A percentile compares a stretch with the other conserved stretches of the same genome.
These are phyloP conservation scores for Aphidius ervi DNA, from an alignment of 1,140 invertebrate genomes.

Conservation along the genomic window DNA sequence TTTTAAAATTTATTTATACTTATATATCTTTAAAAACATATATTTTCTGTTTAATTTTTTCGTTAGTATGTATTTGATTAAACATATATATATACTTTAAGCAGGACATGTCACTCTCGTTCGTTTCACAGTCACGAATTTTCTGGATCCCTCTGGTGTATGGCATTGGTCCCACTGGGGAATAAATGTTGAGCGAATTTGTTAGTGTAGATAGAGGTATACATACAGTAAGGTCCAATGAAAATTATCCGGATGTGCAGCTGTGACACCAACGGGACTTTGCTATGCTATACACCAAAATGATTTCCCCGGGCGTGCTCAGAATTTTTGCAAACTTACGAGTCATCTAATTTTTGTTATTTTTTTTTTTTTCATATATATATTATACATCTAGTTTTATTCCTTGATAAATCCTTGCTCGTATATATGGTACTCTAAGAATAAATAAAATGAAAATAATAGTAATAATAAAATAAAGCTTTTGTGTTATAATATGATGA, in stretches of 20 bases:
- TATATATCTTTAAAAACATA: too few species aligned
- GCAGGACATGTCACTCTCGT: slow-evolving; percentile 18
- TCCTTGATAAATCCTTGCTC: too few species aligned
- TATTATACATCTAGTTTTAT: too few species aligned
- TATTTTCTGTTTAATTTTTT: slow-evolving; percentile 1
- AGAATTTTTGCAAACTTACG: slow-evolving; percentile 12
- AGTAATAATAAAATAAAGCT: too few species aligned
- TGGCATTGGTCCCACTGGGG: neutral
- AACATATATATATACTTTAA: slow-evolving; percentile 6
- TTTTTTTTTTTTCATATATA: neutral
- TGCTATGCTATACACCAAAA: slow-evolving; percentile 8
- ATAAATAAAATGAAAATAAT: too few species aligned
- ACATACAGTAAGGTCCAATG: slow-evolving; percentile 10
- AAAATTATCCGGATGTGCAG: slow-evolving; percentile 20
- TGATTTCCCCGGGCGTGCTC: slow-evolving; percentile 14
- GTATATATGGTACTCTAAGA: too few species aligned
- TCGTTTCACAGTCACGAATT: slow-evolving; percentile 16
- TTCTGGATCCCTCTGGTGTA: slow-evolving; percentile 4
- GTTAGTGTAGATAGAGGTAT: too few species aligned
- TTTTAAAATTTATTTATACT: slow-evolving; percentile 8
- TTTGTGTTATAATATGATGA: too few species aligned
- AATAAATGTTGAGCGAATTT: slow-evolving; percentile 12
- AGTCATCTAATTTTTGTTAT: slow-evolving; percentile 10
- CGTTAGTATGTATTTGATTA: neutral
- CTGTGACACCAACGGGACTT: slow-evolving; percentile 17